Evolutionary conservation across 2,888 invertebrate species (phyloP).

Genomic region (Fragum whitleyi): DNA sequence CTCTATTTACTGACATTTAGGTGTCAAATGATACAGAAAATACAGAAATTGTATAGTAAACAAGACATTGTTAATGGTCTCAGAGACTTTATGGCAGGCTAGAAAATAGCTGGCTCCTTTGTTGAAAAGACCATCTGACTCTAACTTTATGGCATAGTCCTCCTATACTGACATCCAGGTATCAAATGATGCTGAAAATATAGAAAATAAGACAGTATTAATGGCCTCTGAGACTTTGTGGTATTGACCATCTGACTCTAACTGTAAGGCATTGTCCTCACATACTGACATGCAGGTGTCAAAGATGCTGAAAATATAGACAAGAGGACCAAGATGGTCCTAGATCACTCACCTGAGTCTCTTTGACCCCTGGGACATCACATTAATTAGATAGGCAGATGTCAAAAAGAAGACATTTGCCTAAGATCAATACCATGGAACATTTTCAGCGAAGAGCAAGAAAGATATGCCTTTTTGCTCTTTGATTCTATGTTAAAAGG

Average conservation of each 20-base stretch:
- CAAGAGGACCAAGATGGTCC: too few relatives aligned
- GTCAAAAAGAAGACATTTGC: too few relatives aligned
- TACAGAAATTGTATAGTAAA: neutral
- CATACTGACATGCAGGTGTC: constrained; percentile 87
- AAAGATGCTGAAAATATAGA: constrained; percentile 76
- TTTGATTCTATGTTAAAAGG: too few relatives aligned
- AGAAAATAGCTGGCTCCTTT: constrained; percentile 87
- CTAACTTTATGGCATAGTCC: constrained; percentile 87
- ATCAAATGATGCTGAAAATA: constrained; percentile 76
- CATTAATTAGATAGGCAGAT: too few relatives aligned
- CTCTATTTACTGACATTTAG: constrained; percentile 87
- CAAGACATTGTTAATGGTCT: constrained; percentile 83
- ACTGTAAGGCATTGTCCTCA: constrained; percentile 87
- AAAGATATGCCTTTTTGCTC: too few relatives aligned
- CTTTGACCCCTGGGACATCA: too few relatives aligned
- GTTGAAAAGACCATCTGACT: constrained; percentile 87
- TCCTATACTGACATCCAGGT: constrained; percentile 87
- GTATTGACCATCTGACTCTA: constrained; percentile 87
- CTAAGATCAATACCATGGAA: too few relatives aligned
- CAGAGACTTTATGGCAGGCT: constrained; percentile 85
- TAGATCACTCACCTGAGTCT: too few relatives aligned
- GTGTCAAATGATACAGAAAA: constrained; percentile 80
- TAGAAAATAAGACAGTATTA: neutral
- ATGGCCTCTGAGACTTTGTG: constrained; percentile 56
- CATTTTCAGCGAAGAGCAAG: too few relatives aligned